A percentile compares a stretch with the other conserved stretches of the same genome.
Evolutionary conservation across 2,797 vertebrate species (phyloP).

Genomic region (Dendrocincla fuliginosa): DNA sequence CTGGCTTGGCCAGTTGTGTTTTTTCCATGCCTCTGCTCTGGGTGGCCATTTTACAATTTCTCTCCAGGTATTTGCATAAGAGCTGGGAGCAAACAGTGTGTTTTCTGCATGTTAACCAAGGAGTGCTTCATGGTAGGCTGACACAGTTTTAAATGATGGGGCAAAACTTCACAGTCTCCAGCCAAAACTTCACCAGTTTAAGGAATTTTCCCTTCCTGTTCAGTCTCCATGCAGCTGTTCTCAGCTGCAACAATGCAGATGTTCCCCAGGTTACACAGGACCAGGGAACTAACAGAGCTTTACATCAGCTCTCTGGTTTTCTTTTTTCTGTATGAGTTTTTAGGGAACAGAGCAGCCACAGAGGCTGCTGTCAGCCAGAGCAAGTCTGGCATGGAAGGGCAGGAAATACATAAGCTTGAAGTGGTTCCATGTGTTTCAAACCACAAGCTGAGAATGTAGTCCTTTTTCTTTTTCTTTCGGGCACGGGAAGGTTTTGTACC

Average conservation of each 20-base stretch:
- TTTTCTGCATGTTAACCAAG: not conserved
- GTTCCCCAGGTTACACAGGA: not conserved
- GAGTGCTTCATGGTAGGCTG: not conserved
- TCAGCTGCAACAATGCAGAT: not conserved
- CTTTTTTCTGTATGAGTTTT: not conserved
- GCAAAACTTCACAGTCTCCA: not conserved
- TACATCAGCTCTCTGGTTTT: not conserved
- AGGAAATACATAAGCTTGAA: not conserved
- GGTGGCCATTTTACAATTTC: not conserved
- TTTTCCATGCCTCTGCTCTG: not conserved
- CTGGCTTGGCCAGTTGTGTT: not conserved
- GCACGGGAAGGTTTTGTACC: not conserved
- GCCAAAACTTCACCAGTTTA: not conserved
- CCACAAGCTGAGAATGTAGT: not conserved
- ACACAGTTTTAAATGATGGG: not conserved
- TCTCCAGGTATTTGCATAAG: not conserved
- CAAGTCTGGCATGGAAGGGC: not conserved
- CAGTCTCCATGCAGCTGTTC: not conserved
- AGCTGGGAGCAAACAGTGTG: not conserved
- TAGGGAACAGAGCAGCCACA: not conserved
- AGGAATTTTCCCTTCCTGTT: not conserved
- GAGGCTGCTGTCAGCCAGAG: not conserved
- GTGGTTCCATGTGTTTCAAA: conserved; percentile 8
- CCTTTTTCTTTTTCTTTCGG: not conserved
- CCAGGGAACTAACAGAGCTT: not conserved